Evolutionary conservation across 2,797 vertebrate genomes (phyloP), one percentile per base, ranked within the genome.

Genomic region (Lophotriccus pileatus): DNA sequence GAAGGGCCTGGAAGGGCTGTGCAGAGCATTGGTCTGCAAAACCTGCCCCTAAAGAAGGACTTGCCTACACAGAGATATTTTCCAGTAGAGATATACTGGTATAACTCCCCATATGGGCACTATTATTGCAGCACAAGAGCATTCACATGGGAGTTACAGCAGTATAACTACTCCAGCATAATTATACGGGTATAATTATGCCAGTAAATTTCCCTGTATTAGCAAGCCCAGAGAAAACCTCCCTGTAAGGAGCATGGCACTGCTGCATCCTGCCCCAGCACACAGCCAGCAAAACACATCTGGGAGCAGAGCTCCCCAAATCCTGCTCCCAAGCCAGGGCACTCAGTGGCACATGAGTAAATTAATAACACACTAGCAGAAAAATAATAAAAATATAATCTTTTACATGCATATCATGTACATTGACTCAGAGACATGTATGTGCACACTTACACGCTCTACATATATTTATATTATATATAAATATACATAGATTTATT

Each of bases 111-210:
- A 94, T 90, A 93, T 93, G 95, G 94, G 91, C 94, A 79, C 87
- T 87, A 66, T 93, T 94, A 95, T 94, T 91, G 89, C 91, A 93
- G 93, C 91, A 82, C 87, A 95, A 82, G 95, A 95, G 84, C 94
- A 79, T 95, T 74, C 96, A 95, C 96, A 89, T 86, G 96, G 94
- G 96, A 97, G 56, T 87, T 89, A 77, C n/a, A 95, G 84, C 93
- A 93, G 90, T 90, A 96, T 96, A 97, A 97, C 94, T 96, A 95
- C 95, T 95, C 90, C 93, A 90, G 93, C 90, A 93, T 97, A 97
- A 97, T 97, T 97, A 97, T 94, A 92, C 3, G n/a, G 86, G 95
- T 89, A 90, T 97, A 97, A 97, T 97, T 96, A 97, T 87, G 89
- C 90, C 93, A 95, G 93, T 95, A 96, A 97, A 97, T 97, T 97